Evolutionary conservation across 2,888 invertebrate species (phyloP), one percentile per base, ranked within the genome.

Genomic region (Parasteatoda lunata): DNA sequence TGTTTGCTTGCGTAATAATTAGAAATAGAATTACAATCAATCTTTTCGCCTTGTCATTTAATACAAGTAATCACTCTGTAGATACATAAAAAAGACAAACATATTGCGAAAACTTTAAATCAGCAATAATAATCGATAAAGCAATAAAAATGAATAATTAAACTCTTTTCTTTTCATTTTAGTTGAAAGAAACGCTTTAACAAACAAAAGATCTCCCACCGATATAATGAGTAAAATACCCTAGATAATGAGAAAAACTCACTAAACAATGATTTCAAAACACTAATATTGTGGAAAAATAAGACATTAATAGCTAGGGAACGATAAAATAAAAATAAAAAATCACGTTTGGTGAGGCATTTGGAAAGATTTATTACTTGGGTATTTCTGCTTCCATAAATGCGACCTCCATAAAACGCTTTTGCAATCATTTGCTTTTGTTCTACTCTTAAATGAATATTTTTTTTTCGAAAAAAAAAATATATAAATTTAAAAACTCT

Each of bases 241-340:
- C n/a, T n/a, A 83, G 77, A 71, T 77, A 84, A 84, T 84, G 83
- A 84, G 77, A 65, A 77, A 77, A 72, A 77, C 66, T 77, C 71
- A 3, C 64, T 54, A 71, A 71, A 84, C 83, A 84, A 77, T 84
- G 77, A 84, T 77, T 72, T 77, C 47, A 47, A 77, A 84, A 84
- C 66, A 84, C 71, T 84, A 77, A 84, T 84, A 84, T 77, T 72
- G 51, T 54, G 54, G 65, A 49, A 77, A 59, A 71, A 66, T 71
- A 77, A 71, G 65, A 77, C 77, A 77, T 84, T 84, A 84, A 84
- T 84, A 77, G 77, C 70, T 77, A 6, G 47, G 66, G 15, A 72
- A 72, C 48, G 47, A 47, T 9, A 59, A 71, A 59, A 64, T 72
- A 75, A 64, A 70, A 71, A 48, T 49, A 30, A 13, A 11, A 45